Evolutionary conservation across 2,797 vertebrate species (phyloP), one percentile per base, ranked within the genome.

Genomic region (Anguilla marmorata): DNA sequence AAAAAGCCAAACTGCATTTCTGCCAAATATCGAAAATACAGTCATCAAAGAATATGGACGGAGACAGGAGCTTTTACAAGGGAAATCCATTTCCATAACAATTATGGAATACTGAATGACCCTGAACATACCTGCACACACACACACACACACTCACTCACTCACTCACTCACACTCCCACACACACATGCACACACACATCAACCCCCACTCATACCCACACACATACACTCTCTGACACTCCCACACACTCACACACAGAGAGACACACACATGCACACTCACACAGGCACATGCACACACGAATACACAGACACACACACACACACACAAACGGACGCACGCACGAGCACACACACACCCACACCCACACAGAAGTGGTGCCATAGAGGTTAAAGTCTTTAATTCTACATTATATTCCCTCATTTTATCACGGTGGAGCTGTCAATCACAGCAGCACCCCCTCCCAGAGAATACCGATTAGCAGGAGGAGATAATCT

Each of bases 201-300:
- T 45, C 41, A 45, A 63, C 21, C 58, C 9, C 9, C 52, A 54
- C 11, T 54, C 9, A 66, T 45, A 50, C 45, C 50, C 58, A 24
- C 45, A 16, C 54, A 58, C 30, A 56, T 14, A 27, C 3, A 45
- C 41, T 45, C 41, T 45, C 41, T 45, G 41, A 45, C 41, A 45
- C 41, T 45, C 41, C 41, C 7, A 58, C 16, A 14, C n/a, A 30
- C 41, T 54, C 50, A 6, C 14, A 48, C 12, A 54, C 52, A 24
- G 45, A 37, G 72, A 41, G 27, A 87, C 50, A 58, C 85, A 72
- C 41, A 72, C 63, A 74, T 74, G 41, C 33, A 48, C 74, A 87
- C 56, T 48, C 30, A 30, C 2, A 52, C 66, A 52, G 11, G 33
- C 63, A 82, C 69, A 74, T 11, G 33, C 30, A 66, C n/a, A n/a